phyloP scores from a whole-genome alignment of 92 coral and sea anemone species.

The Ricordea florida region DNA sequence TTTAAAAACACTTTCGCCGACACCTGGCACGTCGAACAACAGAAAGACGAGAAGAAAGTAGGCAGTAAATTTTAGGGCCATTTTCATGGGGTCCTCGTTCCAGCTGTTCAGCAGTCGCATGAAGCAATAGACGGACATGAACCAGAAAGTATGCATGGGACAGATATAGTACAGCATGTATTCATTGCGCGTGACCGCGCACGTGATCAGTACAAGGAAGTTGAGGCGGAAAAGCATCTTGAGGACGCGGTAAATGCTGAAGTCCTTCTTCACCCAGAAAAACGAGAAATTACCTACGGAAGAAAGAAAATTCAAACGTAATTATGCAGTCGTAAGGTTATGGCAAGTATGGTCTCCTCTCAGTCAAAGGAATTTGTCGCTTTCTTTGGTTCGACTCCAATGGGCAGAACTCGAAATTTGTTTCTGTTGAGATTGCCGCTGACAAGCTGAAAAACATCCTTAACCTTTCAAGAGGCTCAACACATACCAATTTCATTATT shows the following conservation, averaged over 20 bases:
- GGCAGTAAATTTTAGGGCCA: slow-evolving; percentile 68
- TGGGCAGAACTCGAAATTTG: too few relatives aligned
- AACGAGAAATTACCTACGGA: slow-evolving; percentile 84
- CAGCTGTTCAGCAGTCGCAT: slow-evolving; percentile 76
- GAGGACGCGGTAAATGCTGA: slow-evolving; percentile 78
- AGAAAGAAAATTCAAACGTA: not conserved
- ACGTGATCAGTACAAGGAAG: slow-evolving; percentile 81
- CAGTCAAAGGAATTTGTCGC: too few relatives aligned
- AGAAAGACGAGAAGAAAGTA: slow-evolving; percentile 62
- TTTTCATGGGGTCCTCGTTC: slow-evolving; percentile 78
- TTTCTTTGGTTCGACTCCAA: too few relatives aligned
- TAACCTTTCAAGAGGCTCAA: too few relatives aligned
- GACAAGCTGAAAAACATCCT: too few relatives aligned
- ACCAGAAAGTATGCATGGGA: slow-evolving; percentile 95
- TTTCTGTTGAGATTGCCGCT: too few relatives aligned
- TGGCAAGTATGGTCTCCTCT: not conserved
- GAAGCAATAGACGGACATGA: slow-evolving; percentile 71
- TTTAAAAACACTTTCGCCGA: slow-evolving; percentile 65
- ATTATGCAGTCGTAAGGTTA: not conserved
- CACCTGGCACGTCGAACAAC: slow-evolving; percentile 74
- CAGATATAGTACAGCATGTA: slow-evolving; percentile 93
- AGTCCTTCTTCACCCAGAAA: slow-evolving; percentile 85
- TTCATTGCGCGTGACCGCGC: slow-evolving; percentile 80
- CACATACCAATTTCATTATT: too few relatives aligned
- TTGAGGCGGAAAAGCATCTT: slow-evolving; percentile 89